Evolutionary conservation across 2,113 vertebrate species (phyloP).

Genomic region (Caloenas nicobarica): DNA sequence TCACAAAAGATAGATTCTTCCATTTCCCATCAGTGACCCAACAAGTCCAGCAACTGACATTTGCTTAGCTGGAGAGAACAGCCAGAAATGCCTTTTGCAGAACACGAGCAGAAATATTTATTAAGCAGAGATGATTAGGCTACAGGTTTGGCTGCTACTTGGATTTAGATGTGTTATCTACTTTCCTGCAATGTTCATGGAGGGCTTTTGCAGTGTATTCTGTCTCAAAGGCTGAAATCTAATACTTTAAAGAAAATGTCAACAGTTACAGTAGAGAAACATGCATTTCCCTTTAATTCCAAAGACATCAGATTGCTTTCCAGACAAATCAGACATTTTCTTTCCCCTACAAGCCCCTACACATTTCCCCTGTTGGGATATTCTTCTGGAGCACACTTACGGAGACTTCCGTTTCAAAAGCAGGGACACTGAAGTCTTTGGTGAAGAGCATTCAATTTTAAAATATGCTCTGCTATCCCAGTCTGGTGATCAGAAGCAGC

Average conservation of each 20-base stretch:
- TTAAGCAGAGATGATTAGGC: neutral
- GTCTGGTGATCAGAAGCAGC: neutral
- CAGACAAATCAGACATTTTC: neutral
- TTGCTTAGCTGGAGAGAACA: neutral
- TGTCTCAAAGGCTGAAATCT: neutral
- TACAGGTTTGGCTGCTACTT: neutral
- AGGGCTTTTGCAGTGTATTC: neutral
- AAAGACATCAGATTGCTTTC: neutral
- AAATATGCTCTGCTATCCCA: neutral
- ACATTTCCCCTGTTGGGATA: neutral
- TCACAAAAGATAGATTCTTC: neutral
- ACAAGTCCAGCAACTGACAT: neutral
- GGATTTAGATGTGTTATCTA: neutral
- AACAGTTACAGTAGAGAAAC: neutral
- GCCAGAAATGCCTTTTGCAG: neutral
- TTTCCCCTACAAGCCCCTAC: neutral
- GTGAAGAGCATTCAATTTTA: neutral
- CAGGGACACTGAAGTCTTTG: neutral
- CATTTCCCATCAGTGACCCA: neutral
- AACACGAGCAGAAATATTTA: neutral
- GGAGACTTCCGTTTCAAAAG: neutral
- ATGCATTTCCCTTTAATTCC: neutral
- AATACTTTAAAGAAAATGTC: neutral
- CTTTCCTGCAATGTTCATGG: neutral
- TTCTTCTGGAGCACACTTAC: neutral